Evolutionary conservation across 2,113 vertebrate genomes (phyloP).

Genomic region (Paracanthobrama guichenoti): DNA sequence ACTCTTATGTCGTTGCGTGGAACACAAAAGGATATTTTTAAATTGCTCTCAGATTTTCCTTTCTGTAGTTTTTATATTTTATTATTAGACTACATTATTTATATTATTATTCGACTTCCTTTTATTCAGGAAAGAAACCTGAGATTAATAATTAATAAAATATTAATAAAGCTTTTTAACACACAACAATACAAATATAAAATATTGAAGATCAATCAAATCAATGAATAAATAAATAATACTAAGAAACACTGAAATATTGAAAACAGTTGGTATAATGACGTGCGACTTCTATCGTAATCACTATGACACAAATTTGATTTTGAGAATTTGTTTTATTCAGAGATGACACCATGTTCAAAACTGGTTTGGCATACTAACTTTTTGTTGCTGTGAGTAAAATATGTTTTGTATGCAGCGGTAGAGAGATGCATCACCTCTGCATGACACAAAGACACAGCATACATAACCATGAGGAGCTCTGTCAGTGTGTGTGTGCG

Average conservation of each 20-base stretch:
- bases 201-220: background rate
- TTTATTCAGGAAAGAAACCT: background rate
- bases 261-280: background rate
- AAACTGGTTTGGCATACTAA: background rate
- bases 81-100: background rate
- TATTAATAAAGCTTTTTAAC: too few species aligned
- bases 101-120: background rate
- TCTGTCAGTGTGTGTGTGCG: constrained; percentile 19
- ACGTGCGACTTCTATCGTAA: background rate
- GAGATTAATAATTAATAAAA: too few species aligned
- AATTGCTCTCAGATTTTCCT: background rate
- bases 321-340: background rate
- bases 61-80: background rate
- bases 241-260: background rate
- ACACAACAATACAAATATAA: too few species aligned
- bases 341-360: background rate
- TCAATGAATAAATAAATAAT: background rate
- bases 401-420: constrained; percentile 20
- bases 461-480: constrained; percentile 73
- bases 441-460: constrained; percentile 56
- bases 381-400: background rate
- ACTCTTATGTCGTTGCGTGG: background rate
- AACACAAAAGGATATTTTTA: background rate
- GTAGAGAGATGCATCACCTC: constrained; percentile 37
- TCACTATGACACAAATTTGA: background rate